Conservation (phyloP, 2,888 invertebrate species). For the Zygogramma bicolorata region DNA sequence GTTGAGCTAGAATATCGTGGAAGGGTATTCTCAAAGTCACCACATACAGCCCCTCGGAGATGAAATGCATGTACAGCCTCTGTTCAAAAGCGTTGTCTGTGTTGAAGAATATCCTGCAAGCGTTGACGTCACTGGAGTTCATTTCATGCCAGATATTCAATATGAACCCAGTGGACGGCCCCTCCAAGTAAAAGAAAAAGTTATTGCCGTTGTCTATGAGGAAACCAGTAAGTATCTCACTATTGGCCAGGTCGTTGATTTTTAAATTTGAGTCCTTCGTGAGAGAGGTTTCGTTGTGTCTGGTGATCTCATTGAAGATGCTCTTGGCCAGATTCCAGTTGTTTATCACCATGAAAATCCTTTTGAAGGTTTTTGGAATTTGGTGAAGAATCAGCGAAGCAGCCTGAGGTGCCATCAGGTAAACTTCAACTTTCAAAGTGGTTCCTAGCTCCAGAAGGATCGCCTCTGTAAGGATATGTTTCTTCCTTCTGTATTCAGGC, state of each 20-base stretch:
- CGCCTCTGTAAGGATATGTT: conserved; percentile 27
- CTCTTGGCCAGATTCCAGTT: conserved; percentile 35
- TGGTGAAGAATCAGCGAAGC: conserved; percentile 45
- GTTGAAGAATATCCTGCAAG: conserved; percentile 57
- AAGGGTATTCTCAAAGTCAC: conserved; percentile 56
- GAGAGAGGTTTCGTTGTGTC: conserved; percentile 45
- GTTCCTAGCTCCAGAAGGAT: conserved; percentile 46
- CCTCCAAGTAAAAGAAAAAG: conserved; percentile 53
- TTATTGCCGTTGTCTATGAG: conserved; percentile 52
- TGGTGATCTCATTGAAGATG: conserved; percentile 37
- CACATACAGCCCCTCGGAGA: conserved; percentile 51
- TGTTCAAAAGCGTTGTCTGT: conserved; percentile 58
- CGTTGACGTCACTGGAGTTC: conserved; percentile 17
- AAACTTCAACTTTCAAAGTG: conserved; percentile 50
- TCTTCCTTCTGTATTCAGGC: not conserved
- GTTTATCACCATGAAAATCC: conserved; percentile 48
- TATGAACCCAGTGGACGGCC: conserved; percentile 51
- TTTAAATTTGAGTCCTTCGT: conserved; percentile 7
- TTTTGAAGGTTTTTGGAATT: conserved; percentile 47
- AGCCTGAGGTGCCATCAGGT: conserved; percentile 52
- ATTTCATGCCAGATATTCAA: conserved; percentile 50
- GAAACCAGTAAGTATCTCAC: conserved; percentile 54
- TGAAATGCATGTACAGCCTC: conserved; percentile 55
- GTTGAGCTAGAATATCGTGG: conserved; percentile 52
- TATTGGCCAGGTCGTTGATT: conserved; percentile 1